Percentiles rank a stretch among this genome's conserved stretches.
Evolutionary conservation across 2,797 vertebrate species (phyloP).

Genomic region (Eospalax fontanierii): DNA sequence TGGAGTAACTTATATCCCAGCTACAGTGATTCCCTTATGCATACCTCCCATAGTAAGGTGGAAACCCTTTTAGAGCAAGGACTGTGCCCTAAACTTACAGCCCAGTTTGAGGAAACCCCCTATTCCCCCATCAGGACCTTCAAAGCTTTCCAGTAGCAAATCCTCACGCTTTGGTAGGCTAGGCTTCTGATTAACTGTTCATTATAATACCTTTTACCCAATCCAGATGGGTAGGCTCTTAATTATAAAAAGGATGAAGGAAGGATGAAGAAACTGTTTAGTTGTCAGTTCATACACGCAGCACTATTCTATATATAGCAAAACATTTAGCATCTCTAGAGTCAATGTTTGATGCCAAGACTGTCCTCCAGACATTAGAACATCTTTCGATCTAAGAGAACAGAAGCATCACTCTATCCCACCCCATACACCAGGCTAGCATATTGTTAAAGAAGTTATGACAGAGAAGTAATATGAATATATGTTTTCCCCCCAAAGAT

Average conservation of each 20-base stretch:
- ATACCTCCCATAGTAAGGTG: background rate
- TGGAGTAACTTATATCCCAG: background rate
- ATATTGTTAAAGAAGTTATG: background rate
- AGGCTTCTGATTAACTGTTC: background rate
- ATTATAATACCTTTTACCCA: background rate
- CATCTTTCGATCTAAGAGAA: background rate
- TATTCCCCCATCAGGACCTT: background rate
- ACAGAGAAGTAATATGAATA: background rate
- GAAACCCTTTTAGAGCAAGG: background rate
- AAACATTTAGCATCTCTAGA: background rate
- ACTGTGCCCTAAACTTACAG: background rate
- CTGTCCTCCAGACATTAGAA: background rate
- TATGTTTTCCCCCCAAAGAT: background rate
- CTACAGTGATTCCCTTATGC: fast-evolving
- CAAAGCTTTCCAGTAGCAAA: background rate
- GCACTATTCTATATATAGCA: background rate
- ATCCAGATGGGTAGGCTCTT: background rate
- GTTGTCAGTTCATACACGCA: background rate
- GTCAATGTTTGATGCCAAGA: background rate
- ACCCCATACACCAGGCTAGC: background rate
- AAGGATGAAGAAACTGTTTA: background rate
- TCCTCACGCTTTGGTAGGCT: background rate
- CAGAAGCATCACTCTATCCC: background rate
- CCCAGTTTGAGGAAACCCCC: background rate
- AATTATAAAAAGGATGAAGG: background rate